phyloP scores from a whole-genome alignment of 2,113 vertebrate species.

The Pipra filicauda region DNA sequence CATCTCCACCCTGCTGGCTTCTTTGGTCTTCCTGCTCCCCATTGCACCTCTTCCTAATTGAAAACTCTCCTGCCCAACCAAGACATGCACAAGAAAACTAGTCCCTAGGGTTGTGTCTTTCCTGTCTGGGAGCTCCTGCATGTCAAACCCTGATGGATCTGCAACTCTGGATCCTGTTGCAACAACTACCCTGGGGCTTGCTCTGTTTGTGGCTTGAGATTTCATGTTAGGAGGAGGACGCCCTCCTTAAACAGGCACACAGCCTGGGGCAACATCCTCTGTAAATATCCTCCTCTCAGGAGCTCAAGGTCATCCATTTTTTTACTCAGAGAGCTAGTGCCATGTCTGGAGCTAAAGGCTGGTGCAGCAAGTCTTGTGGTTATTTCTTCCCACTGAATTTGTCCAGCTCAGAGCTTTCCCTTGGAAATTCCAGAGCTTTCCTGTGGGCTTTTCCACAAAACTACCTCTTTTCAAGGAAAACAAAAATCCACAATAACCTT shows the following conservation, averaged over 20 bases:
- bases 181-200: background rate
- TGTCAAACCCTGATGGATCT: background rate
- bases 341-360: background rate
- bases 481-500: background rate
- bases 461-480: background rate
- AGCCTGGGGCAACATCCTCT: background rate
- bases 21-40: fast-evolving
- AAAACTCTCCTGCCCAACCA: background rate
- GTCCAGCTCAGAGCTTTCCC: background rate
- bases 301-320: background rate
- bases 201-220: background rate
- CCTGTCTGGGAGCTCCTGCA: background rate
- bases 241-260: background rate
- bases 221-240: background rate
- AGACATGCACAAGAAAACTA: background rate
- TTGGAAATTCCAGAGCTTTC: background rate
- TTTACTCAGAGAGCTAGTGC: background rate
- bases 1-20: background rate
- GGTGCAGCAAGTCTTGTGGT: background rate
- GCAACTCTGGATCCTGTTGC: background rate
- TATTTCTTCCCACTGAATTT: background rate
- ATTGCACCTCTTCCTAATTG: background rate
- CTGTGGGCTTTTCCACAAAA: background rate
- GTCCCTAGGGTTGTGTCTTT: background rate
- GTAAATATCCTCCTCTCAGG: background rate